phyloP scores from a whole-genome alignment of 2,888 invertebrate species.

The Tetropium fuscum region DNA sequence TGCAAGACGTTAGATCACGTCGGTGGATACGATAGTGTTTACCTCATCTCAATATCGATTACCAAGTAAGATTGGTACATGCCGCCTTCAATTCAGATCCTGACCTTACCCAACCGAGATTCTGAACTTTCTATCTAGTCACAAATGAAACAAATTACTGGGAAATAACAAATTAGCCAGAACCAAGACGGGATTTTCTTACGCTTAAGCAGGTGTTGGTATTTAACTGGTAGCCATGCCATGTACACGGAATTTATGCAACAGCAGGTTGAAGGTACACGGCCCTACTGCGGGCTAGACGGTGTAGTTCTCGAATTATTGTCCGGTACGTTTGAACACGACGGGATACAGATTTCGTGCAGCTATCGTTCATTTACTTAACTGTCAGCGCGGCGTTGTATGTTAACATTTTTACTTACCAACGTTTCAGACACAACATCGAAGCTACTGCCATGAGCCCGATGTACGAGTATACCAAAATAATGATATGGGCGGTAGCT shows the following conservation, averaged over 20 bases:
- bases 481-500: no score
- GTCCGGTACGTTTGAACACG: constrained; percentile 8
- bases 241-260: constrained; percentile 36
- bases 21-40: constrained; percentile 7
- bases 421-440: neutral
- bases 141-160: neutral
- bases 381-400: constrained; percentile 1
- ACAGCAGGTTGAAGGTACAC: constrained; percentile 31
- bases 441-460: constrained; percentile 3
- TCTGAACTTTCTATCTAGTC: neutral
- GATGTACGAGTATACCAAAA: no score
- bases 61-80: constrained; percentile 1
- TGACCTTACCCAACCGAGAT: constrained; percentile 16
- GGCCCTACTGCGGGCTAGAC: neutral
- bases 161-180: no score
- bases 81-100: constrained; percentile 1
- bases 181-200: neutral
- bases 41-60: constrained; percentile 17
- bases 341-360: constrained; percentile 6
- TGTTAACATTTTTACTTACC: constrained; percentile 5
- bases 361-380: constrained; percentile 6
- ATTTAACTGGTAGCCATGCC: neutral
- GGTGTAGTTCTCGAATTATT: constrained; percentile 1
- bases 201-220: constrained; percentile 41
- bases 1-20: constrained; percentile 2